Evolutionary conservation across 2,888 invertebrate genomes (phyloP).

Genomic region (Amblyjoppa fuscipennis): DNA sequence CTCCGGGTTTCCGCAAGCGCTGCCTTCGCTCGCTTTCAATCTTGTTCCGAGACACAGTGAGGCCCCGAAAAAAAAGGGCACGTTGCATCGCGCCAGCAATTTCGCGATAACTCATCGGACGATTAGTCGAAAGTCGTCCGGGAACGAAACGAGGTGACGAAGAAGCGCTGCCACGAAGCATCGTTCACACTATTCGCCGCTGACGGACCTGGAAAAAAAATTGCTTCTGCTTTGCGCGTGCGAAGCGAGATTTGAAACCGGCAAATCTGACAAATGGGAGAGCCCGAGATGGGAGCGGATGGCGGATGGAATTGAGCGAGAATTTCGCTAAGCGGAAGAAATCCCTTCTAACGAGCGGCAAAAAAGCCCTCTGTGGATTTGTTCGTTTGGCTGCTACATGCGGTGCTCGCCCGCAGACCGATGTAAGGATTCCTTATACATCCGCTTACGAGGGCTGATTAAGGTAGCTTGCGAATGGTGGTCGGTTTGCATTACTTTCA

Average conservation of each 20-base stretch:
- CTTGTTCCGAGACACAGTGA: slow-evolving; percentile 1
- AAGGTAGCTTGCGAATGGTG: background rate
- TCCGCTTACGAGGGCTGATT: background rate
- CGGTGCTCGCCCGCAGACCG: background rate
- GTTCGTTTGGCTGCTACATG: background rate
- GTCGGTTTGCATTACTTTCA: background rate
- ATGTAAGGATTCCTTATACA: background rate
- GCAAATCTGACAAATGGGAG: background rate
- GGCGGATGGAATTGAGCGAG: slow-evolving; percentile 5
- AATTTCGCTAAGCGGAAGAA: background rate
- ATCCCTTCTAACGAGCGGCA: slow-evolving; percentile 50
- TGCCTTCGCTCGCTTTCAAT: slow-evolving; percentile 12
- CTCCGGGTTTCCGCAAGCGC: slow-evolving; percentile 19
- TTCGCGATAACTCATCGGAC: slow-evolving; percentile 24
- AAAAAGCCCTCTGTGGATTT: slow-evolving; percentile 9
- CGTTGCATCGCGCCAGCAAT: slow-evolving; percentile 24
- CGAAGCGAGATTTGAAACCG: background rate
- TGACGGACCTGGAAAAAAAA: background rate
- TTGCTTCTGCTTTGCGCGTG: background rate
- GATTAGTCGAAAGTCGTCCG: slow-evolving; percentile 1
- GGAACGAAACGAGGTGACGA: background rate
- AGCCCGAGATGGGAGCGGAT: background rate
- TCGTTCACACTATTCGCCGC: background rate
- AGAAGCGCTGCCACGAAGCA: background rate
- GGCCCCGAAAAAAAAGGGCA: background rate